Percentiles rank a stretch among this genome's conserved stretches.
phyloP scores from a whole-genome alignment of 2,888 invertebrate genomes.

The Tortrix viridana region DNA sequence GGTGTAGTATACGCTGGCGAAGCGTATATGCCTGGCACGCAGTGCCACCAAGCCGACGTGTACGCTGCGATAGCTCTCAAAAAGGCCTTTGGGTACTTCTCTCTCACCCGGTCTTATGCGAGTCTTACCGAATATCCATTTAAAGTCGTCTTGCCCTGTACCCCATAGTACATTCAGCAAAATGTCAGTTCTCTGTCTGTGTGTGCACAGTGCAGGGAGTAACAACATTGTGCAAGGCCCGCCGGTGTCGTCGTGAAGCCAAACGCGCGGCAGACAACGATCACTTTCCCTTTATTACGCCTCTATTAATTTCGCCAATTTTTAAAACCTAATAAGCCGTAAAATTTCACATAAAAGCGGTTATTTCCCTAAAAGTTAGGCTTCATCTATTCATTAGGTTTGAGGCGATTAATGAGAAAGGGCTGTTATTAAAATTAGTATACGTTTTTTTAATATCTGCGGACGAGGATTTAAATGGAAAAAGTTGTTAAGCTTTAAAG shows the following conservation, averaged over 20 bases:
- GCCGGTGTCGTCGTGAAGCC: neutral
- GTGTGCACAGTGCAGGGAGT: too few species aligned
- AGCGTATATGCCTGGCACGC: too few species aligned
- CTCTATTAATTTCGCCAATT: conserved; percentile 11
- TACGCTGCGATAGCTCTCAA: too few species aligned
- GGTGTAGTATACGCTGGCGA: too few species aligned
- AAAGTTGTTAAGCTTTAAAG: too few species aligned
- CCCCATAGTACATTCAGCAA: too few species aligned
- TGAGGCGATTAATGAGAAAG: conserved; percentile 1
- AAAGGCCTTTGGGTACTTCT: too few species aligned
- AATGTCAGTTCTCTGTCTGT: too few species aligned
- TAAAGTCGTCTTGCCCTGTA: too few species aligned
- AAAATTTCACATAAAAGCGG: conserved; percentile 10
- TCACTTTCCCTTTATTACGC: conserved; percentile 11
- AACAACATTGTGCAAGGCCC: neutral
- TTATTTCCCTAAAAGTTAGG: conserved; percentile 9
- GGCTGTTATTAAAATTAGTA: conserved; percentile 7
- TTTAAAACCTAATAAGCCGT: conserved; percentile 7
- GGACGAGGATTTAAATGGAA: neutral
- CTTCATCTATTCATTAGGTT: neutral
- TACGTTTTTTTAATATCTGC: conserved; percentile 14
- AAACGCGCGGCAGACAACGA: neutral
- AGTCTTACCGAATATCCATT: too few species aligned
- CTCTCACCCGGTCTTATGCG: too few species aligned
- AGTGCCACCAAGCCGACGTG: too few species aligned